Conservation (phyloP, 2,888 invertebrate genomes). For the Tinea semifulvella region DNA sequence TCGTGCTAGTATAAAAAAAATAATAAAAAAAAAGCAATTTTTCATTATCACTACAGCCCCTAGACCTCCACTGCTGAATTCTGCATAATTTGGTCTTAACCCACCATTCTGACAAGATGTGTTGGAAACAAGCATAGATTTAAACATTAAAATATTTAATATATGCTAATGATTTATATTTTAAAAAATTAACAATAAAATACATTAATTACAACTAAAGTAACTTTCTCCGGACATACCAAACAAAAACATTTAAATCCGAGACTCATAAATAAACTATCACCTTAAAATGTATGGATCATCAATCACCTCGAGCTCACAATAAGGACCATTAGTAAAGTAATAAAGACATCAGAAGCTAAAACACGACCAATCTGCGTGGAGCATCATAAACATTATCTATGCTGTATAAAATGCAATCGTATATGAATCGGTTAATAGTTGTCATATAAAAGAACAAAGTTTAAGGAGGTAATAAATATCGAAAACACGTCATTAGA, state of each 20-base stretch:
- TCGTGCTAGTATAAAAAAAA: no score
- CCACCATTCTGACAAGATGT: no score
- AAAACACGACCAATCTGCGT: constrained; percentile 11
- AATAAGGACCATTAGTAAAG: constrained; percentile 11
- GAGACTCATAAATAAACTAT: constrained; percentile 1
- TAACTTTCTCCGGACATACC: background rate
- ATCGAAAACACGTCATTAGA: no score
- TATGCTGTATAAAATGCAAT: constrained; percentile 3
- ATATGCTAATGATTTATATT: no score
- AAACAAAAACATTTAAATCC: constrained; percentile 6
- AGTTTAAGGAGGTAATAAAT: background rate
- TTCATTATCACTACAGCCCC: no score
- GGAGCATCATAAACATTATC: constrained; percentile 2
- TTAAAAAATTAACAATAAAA: no score
- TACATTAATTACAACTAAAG: background rate
- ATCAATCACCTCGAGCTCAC: constrained; percentile 7
- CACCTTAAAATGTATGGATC: constrained; percentile 8
- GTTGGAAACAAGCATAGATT: no score
- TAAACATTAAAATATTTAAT: no score
- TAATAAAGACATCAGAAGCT: constrained; percentile 14
- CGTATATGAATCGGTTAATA: constrained; percentile 3
- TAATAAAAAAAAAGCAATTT: no score
- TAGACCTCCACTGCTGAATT: no score
- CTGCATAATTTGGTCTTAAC: no score
- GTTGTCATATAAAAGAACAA: constrained; percentile 8